phyloP scores from a whole-genome alignment of 2,113 vertebrate genomes.

The Ciconia stormi region DNA sequence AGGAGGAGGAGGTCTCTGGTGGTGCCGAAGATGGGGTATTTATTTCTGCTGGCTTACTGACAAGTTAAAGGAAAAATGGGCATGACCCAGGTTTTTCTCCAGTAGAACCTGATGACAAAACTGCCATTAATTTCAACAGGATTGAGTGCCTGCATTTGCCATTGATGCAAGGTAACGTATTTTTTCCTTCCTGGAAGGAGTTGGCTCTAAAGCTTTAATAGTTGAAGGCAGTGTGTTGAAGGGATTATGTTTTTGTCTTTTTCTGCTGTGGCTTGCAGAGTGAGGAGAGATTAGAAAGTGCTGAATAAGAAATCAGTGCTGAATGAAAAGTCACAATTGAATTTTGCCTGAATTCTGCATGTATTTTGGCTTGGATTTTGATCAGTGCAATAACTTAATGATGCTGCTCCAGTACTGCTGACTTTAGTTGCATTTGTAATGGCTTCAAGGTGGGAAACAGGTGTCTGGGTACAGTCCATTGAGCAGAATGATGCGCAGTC shows the following conservation, averaged over 20 bases:
- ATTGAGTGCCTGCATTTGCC: neutral
- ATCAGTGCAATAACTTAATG: neutral
- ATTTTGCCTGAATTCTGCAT: neutral
- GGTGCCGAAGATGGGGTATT: neutral
- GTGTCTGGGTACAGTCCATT: neutral
- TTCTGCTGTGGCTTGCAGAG: neutral
- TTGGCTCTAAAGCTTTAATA: neutral
- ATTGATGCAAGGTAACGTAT: neutral
- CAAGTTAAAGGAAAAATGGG: neutral
- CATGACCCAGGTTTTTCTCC: neutral
- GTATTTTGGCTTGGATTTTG: neutral
- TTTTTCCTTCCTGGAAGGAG: neutral
- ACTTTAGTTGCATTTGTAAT: neutral
- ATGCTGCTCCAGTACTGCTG: neutral
- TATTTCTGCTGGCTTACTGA: neutral
- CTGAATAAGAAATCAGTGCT: neutral
- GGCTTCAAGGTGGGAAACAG: neutral
- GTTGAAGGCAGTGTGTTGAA: neutral
- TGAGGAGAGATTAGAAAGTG: conserved; percentile 2
- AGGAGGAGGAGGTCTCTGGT: neutral
- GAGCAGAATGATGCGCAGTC: neutral
- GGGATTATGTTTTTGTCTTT: neutral
- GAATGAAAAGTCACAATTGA: neutral
- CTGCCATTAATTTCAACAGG: neutral
- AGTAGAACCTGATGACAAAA: neutral